Evolutionary conservation across 2,797 vertebrate species (phyloP).

Genomic region (Coreius guichenoti): DNA sequence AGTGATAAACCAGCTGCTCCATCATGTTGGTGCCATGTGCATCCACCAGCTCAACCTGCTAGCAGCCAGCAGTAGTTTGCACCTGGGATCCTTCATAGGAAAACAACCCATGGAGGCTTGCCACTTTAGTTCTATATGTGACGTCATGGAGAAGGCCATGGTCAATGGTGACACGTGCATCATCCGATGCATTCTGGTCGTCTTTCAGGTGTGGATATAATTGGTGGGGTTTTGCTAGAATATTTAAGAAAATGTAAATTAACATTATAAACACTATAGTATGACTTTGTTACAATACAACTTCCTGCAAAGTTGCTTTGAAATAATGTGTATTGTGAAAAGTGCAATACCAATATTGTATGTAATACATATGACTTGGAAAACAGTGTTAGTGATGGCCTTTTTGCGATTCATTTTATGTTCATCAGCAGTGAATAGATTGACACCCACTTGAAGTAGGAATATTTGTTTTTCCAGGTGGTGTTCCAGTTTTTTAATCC

Average conservation of each 20-base stretch:
- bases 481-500: conserved; percentile 98
- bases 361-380: background rate
- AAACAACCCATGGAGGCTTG: conserved; percentile 96
- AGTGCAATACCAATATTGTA: background rate
- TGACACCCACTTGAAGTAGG: background rate
- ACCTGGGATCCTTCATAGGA: conserved; percentile 88
- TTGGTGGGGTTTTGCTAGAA: conserved; percentile 59
- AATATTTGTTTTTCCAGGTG: conserved; percentile 79
- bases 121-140: conserved; percentile 96
- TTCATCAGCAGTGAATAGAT: background rate
- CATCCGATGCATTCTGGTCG: conserved; percentile 95
- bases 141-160: conserved; percentile 99
- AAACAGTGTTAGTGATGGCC: background rate
- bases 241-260: background rate
- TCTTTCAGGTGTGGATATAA: conserved; percentile 86
- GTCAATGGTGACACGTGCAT: conserved; percentile 95
- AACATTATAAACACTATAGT: background rate
- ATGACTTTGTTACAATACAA: background rate
- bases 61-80: conserved; percentile 87
- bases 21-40: conserved; percentile 99
- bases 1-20: conserved; percentile 96
- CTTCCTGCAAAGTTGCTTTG: background rate
- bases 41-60: conserved; percentile 98
- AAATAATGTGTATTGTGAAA: background rate
- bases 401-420: background rate